These are phyloP conservation scores for Isurus oxyrinchus DNA, from an alignment of 2,113 vertebrate species.

Conservation along the genomic window DNA sequence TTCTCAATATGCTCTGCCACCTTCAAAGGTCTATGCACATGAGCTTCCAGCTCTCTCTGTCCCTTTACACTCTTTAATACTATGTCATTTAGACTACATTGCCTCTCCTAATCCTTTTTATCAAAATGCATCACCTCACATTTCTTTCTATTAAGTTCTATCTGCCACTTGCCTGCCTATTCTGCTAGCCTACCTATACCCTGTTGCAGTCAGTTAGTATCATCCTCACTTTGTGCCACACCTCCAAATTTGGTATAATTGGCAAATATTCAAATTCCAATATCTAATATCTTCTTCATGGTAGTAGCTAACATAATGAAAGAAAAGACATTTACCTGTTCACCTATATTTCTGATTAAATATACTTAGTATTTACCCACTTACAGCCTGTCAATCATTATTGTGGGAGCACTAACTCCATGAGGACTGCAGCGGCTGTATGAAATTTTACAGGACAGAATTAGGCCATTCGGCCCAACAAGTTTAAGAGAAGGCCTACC, in stretches of 20 bases:
- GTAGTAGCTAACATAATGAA: not conserved
- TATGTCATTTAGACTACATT: not conserved
- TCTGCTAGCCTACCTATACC: not conserved
- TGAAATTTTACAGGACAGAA: not conserved
- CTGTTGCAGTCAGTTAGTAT: not conserved
- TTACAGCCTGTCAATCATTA: not conserved
- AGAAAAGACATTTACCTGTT: not conserved
- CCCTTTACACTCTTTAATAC: not conserved
- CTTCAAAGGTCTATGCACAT: not conserved
- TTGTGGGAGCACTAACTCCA: not conserved
- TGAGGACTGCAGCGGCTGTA: not conserved
- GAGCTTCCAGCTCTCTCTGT: not conserved
- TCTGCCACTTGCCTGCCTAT: not conserved
- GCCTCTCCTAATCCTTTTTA: not conserved
- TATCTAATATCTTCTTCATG: not conserved
- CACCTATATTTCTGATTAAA: not conserved
- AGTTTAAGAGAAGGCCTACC: not conserved
- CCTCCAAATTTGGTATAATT: not conserved
- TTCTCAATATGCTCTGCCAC: not conserved
- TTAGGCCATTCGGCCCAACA: not conserved
- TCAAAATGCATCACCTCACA: not conserved
- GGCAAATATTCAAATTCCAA: not conserved
- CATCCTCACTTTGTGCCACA: not conserved
- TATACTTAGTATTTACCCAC: not conserved
- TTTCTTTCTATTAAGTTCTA: not conserved